Evolutionary conservation across 2,797 vertebrate genomes (phyloP).

Genomic region (Aldrovandia affinis): DNA sequence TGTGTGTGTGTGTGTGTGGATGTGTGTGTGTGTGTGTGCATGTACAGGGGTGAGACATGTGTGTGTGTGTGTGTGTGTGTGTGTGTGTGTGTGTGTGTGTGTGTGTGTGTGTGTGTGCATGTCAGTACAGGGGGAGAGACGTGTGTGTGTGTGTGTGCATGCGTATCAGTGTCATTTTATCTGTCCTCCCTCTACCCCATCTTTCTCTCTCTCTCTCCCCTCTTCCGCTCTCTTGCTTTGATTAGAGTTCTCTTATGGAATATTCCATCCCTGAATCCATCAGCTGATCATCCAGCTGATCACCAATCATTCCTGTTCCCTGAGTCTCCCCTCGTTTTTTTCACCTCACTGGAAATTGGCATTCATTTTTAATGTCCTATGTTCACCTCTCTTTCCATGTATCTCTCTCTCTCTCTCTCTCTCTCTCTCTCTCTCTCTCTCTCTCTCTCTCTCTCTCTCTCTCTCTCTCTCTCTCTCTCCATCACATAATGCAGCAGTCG

Average conservation of each 20-base stretch:
- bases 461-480: not conserved
- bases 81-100: conserved; percentile 19
- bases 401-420: too few species aligned
- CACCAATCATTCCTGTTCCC: not conserved
- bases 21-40: conserved; percentile 28
- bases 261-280: not conserved
- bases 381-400: not conserved
- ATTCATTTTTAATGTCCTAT: not conserved
- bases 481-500: not conserved
- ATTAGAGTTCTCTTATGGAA: not conserved
- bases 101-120: conserved; percentile 2
- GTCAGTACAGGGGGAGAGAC: too few species aligned
- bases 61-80: conserved; percentile 19
- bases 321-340: not conserved
- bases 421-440: not conserved
- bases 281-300: not conserved
- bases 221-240: not conserved
- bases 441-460: not conserved
- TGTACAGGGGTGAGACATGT: too few species aligned
- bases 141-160: not conserved
- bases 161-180: not conserved
- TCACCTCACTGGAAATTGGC: not conserved
- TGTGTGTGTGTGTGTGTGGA: conserved; percentile 11
- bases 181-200: too few species aligned
- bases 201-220: not conserved